A percentile compares a stretch with the other conserved stretches of the same genome.
Conservation (phyloP, 2,797 vertebrate species). For the Loriculus beryllinus region DNA sequence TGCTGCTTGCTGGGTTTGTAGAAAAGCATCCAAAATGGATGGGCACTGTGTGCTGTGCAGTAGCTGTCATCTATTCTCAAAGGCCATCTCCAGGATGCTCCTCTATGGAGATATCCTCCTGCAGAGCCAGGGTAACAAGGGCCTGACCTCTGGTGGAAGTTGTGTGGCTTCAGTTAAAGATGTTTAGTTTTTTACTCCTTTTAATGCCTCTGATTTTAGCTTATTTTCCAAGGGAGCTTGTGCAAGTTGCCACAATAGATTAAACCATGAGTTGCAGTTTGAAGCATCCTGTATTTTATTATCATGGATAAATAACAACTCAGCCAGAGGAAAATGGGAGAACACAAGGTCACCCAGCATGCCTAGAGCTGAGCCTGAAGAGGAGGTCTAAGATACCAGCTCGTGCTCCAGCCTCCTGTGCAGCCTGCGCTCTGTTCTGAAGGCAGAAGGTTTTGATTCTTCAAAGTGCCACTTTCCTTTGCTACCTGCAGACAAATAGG, state of each 20-base stretch:
- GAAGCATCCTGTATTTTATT: conserved; percentile 31
- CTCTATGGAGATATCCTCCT: neutral
- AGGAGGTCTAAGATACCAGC: neutral
- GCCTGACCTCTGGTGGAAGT: neutral
- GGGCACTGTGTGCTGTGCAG: neutral
- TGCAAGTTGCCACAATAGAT: conserved; percentile 18
- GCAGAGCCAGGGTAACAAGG: neutral
- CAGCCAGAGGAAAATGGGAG: conserved; percentile 21
- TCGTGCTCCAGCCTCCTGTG: neutral
- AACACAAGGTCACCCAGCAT: conserved; percentile 40
- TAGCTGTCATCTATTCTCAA: neutral
- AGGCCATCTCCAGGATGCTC: neutral
- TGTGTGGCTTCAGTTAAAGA: neutral
- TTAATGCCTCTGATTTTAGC: neutral
- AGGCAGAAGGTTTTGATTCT: conserved; percentile 44
- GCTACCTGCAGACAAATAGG: conserved; percentile 43
- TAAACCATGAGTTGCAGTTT: neutral
- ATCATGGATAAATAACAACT: conserved; percentile 34
- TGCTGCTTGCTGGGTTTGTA: neutral
- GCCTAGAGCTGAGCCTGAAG: conserved; percentile 14
- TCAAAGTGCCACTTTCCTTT: conserved; percentile 53
- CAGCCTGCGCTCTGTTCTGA: neutral
- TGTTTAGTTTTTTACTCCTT: neutral
- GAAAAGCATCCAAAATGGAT: neutral
- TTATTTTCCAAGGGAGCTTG: neutral